phyloP scores from a whole-genome alignment of 2,888 invertebrate genomes.

The Scaeva pyrastri region DNA sequence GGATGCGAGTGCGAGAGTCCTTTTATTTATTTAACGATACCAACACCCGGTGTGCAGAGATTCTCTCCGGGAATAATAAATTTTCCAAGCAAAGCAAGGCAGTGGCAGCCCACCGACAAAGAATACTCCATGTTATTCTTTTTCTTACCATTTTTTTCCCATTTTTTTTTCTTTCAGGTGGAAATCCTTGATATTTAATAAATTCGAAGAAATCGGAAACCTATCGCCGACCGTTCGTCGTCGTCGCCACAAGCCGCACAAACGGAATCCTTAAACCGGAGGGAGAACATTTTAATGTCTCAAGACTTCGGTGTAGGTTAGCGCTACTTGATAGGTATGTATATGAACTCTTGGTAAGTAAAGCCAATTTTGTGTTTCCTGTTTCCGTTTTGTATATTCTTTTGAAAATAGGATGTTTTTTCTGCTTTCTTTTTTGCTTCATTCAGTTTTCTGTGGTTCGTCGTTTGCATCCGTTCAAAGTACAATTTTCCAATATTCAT shows the following conservation, averaged over 20 bases:
- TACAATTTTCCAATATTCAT: constrained; percentile 70
- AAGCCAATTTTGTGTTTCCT: constrained; percentile 72
- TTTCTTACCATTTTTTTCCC: background rate
- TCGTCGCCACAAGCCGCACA: too few species aligned
- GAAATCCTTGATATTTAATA: constrained; percentile 22
- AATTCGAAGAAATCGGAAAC: constrained; percentile 54
- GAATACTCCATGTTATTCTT: background rate
- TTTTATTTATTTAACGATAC: constrained; percentile 73
- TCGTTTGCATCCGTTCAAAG: constrained; percentile 47
- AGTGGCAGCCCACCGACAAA: too few species aligned
- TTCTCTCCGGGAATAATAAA: constrained; percentile 67
- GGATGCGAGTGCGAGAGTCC: constrained; percentile 37
- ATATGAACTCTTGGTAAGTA: constrained; percentile 53
- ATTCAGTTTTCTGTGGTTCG: background rate
- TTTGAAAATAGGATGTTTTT: constrained; percentile 41
- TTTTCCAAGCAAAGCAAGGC: constrained; percentile 30
- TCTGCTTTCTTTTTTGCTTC: background rate
- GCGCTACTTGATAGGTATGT: too few species aligned
- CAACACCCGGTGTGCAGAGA: constrained; percentile 60
- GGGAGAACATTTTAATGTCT: constrained; percentile 52
- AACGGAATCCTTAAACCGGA: constrained; percentile 31
- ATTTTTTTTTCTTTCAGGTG: constrained; percentile 3
- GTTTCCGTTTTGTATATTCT: constrained; percentile 61
- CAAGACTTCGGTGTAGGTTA: constrained; percentile 13
- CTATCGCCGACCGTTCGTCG: too few species aligned